Percentiles rank a stretch among this genome's conserved stretches.
Evolutionary conservation across 2,888 invertebrate species (phyloP).

Genomic region (Creontiades dilutus): DNA sequence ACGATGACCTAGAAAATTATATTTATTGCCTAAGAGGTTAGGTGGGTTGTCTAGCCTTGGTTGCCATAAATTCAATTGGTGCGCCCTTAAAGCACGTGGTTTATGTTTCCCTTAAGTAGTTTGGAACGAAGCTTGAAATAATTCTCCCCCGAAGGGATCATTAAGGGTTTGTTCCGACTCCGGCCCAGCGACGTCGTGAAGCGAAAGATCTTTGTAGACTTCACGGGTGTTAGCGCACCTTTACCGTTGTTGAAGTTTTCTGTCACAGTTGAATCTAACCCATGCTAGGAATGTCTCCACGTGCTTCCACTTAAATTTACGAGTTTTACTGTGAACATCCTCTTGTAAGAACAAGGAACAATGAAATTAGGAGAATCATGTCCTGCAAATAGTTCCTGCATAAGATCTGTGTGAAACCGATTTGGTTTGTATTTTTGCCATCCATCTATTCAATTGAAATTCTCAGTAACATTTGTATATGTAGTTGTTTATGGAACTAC

Average conservation of each 20-base stretch:
- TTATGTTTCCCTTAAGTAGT: slow-evolving; percentile 41
- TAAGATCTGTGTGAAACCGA: no score
- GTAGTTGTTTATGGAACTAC: no score
- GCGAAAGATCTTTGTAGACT: slow-evolving; percentile 45
- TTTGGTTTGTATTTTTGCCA: no score
- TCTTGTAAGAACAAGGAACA: background rate
- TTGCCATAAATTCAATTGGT: slow-evolving; percentile 45
- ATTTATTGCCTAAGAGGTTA: background rate
- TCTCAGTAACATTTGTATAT: no score
- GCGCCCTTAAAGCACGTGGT: slow-evolving; percentile 31
- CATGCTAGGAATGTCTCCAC: background rate
- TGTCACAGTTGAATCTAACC: background rate
- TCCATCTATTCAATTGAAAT: no score
- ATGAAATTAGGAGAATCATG: no score
- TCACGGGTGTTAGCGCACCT: slow-evolving; percentile 33
- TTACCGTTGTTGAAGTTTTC: slow-evolving; percentile 1
- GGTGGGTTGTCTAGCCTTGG: slow-evolving; percentile 12
- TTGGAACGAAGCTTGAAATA: slow-evolving; percentile 41
- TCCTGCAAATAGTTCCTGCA: no score
- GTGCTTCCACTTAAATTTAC: background rate
- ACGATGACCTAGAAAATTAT: slow-evolving; percentile 22
- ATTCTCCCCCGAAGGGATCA: background rate
- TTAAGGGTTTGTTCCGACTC: background rate
- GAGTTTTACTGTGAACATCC: background rate
- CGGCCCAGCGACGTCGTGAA: slow-evolving; percentile 4